Evolutionary conservation across 2,797 vertebrate genomes (phyloP), one percentile per base, ranked within the genome.

Genomic region (Typhlichthys eigenmanni): DNA sequence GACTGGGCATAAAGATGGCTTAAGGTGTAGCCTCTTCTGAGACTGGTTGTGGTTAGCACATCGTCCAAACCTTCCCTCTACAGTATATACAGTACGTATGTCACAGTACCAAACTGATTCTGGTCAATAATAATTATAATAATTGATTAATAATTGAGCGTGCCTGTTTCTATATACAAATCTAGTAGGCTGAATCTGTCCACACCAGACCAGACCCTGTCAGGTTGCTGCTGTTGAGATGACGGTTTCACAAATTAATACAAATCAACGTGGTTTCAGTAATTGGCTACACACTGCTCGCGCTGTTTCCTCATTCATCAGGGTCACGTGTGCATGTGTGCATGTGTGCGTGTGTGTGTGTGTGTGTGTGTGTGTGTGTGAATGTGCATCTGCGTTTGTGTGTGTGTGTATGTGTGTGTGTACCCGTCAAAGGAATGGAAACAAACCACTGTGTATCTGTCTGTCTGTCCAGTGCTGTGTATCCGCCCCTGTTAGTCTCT

Each of bases 191-290:
- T 66, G 64, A 55, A 11, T 32, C 50, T 55, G 45, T 58, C 51
- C 12, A 17, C 24, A 19, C 19, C 52, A 60, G 73, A 65, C 9
- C 67, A 63, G 74, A 46, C 70, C 71, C 68, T 79, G 76, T 71
- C 78, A 69, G 32, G 75, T 79, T 82, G 84, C 76, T 82, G 74
- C 84, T 80, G 78, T 78, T 78, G 78, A 83, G 78, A 80, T 79
- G 69, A 76, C 72, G 75, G 61, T 69, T 81, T 69, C 58, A 59
- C 69, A 64, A 77, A 85, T 89, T 86, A 86, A 88, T 89, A 84
- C 3, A 86, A 85, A 80, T 81, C 85, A n/a, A 0, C 55, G 53
- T 66, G 85, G 68, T 87, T 90, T 74, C 83, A 86, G 88, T 91
- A 83, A 85, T 84, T 54, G 32, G 2, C 56, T 11, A 32, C 49